phyloP scores from a whole-genome alignment of 2,113 vertebrate genomes.

The Oxyruncus cristatus region DNA sequence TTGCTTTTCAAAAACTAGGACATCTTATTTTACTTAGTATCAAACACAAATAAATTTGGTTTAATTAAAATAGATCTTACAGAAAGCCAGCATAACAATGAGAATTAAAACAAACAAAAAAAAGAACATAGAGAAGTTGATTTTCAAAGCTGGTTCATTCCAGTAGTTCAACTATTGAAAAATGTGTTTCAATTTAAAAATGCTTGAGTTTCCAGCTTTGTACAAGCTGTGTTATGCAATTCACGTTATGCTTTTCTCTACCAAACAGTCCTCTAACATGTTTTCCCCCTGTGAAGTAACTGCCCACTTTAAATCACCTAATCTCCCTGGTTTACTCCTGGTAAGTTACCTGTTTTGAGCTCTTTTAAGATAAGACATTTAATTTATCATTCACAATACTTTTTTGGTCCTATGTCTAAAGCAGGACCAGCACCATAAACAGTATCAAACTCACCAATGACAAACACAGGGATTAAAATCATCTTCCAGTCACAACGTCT shows the following conservation, averaged over 20 bases:
- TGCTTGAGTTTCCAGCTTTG: not conserved
- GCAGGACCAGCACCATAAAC: not conserved
- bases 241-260: not conserved
- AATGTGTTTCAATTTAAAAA: not conserved
- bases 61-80: not conserved
- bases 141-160: not conserved
- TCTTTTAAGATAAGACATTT: not conserved
- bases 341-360: not conserved
- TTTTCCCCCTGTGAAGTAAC: not conserved
- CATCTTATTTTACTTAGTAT: not conserved
- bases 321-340: not conserved
- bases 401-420: not conserved
- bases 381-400: not conserved
- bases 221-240: not conserved
- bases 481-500: not conserved
- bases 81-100: not conserved
- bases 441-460: not conserved
- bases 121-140: fast-evolving
- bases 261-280: not conserved
- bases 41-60: not conserved
- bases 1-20: not conserved
- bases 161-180: not conserved
- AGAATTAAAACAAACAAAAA: not conserved
- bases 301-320: not conserved
- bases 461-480: not conserved